Evolutionary conservation across 2,888 invertebrate genomes (phyloP), one percentile per base, ranked within the genome.

Genomic region (Cylindroiulus punctatus): DNA sequence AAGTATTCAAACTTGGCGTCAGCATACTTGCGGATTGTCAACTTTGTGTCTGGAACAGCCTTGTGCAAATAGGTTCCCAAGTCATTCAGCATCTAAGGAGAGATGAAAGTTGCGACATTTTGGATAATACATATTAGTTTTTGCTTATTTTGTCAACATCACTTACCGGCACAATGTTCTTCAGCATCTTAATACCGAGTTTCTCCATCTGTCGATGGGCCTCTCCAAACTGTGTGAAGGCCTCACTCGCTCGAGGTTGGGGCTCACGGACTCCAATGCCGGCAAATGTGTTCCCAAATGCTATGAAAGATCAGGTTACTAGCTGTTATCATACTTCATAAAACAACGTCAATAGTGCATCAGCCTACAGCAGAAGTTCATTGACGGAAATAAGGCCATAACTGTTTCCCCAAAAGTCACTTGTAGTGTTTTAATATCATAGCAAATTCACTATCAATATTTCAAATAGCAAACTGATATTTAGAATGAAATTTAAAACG

Each of bases 1-100:
- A 99, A 92, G 91, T 99, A 99, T 90, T 99, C 99, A 91, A 99
- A 99, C 91, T 99, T 99, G 0, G 97, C 96, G 91, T 99, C 99
- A 0, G 99, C 97, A 91, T 99, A 99, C 90, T 98, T 98, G 89
- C 97, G 96, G 76, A 99, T 97, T 0, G 99, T 99, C 47, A 99
- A 92, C 89, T 97, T 95, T 0, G 99, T 99, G 90, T 99, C 99
- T 0, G 99, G 99, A 89, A 99, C 98, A 0, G 99, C 99, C 92
- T 99, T 98, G 91, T 97, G 95, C 0, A 99, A 93, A 90, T 98
- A 99, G 0, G 99, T 99, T 30, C 98, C 98, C 92, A 99, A 94
- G 91, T 99, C 99, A 81, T 95, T 94, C 86, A 99, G 92, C 89
- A 99, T 96, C 95, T 96, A 91, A 19, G 91, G 88, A 89, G 88